phyloP scores from a whole-genome alignment of 92 coral and sea anemone species.

The Micromussa lordhowensis region DNA sequence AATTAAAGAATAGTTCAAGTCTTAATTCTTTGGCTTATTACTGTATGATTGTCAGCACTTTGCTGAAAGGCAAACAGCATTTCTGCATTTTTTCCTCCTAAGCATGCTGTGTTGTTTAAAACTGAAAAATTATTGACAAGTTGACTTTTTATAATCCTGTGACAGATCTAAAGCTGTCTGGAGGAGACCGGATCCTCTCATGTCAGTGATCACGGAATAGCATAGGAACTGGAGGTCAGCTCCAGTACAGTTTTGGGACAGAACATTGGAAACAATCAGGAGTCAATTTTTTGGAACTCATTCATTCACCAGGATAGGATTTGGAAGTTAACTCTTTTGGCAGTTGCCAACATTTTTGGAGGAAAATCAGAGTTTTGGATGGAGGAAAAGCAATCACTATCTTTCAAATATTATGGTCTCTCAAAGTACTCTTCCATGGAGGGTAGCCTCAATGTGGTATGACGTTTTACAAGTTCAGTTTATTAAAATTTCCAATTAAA shows the following conservation, averaged over 20 bases:
- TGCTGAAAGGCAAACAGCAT: not conserved
- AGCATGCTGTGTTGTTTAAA: not conserved
- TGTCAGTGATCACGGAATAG: constrained; percentile 58
- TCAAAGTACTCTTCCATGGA: constrained; percentile 39
- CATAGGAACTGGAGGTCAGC: constrained; percentile 56
- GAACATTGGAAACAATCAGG: constrained; percentile 52
- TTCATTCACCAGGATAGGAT: constrained; percentile 38
- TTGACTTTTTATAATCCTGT: constrained; percentile 47
- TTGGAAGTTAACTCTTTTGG: constrained; percentile 47
- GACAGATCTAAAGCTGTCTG: constrained; percentile 55
- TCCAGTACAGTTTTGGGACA: constrained; percentile 57
- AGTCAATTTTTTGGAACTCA: constrained; percentile 36
- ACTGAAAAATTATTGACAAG: constrained; percentile 32
- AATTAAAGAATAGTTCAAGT: constrained; percentile 9
- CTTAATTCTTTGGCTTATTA: not conserved
- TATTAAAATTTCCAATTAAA: constrained; percentile 1
- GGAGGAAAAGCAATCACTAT: constrained; percentile 44
- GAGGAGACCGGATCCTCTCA: constrained; percentile 57
- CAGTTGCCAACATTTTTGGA: constrained; percentile 50
- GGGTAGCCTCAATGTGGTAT: constrained; percentile 46
- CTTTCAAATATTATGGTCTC: constrained; percentile 51
- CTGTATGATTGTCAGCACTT: not conserved
- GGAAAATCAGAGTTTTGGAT: constrained; percentile 54
- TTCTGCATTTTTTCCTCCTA: not conserved
- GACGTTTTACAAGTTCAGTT: constrained; percentile 6